Evolutionary conservation across 92 coral and sea anemone species (phyloP).

Genomic region (Pocillopora meandrina): DNA sequence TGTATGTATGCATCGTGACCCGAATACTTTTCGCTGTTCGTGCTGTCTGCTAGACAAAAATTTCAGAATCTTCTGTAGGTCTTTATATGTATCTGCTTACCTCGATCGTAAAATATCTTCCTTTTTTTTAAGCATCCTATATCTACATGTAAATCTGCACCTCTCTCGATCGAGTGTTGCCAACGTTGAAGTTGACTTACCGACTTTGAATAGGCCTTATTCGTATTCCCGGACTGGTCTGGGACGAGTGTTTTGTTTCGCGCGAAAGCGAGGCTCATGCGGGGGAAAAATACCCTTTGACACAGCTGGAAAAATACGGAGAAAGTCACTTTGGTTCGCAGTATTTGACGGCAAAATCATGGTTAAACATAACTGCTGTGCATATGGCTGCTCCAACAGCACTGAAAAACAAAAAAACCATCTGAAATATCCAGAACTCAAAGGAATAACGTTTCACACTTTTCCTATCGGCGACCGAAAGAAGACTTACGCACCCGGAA

Average conservation of each 20-base stretch:
- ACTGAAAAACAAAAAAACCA: constrained; percentile 19
- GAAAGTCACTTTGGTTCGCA: neutral
- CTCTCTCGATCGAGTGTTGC: too few species aligned
- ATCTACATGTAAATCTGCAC: too few species aligned
- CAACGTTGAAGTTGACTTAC: too few species aligned
- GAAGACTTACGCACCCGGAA: constrained; percentile 35
- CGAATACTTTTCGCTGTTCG: too few species aligned
- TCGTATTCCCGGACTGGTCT: constrained; percentile 7
- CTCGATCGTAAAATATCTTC: too few species aligned
- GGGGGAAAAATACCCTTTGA: neutral
- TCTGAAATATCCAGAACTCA: constrained; percentile 25
- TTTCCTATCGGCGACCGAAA: constrained; percentile 31
- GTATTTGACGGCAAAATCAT: constrained; percentile 3
- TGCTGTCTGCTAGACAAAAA: too few species aligned
- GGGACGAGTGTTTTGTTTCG: neutral
- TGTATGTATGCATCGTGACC: too few species aligned
- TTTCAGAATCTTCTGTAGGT: too few species aligned
- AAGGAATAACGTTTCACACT: neutral
- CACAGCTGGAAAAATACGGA: neutral
- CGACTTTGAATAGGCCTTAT: constrained; percentile 12
- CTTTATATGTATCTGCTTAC: too few species aligned
- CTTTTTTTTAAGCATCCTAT: too few species aligned
- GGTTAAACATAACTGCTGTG: constrained; percentile 32
- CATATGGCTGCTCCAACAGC: constrained; percentile 23
- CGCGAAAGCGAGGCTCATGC: constrained; percentile 12